A percentile compares a stretch with the other conserved stretches of the same genome.
These are phyloP conservation scores for Lepidocyrtinus sp. DNA, from an alignment of 2,888 invertebrate species.

Conservation along the genomic window DNA sequence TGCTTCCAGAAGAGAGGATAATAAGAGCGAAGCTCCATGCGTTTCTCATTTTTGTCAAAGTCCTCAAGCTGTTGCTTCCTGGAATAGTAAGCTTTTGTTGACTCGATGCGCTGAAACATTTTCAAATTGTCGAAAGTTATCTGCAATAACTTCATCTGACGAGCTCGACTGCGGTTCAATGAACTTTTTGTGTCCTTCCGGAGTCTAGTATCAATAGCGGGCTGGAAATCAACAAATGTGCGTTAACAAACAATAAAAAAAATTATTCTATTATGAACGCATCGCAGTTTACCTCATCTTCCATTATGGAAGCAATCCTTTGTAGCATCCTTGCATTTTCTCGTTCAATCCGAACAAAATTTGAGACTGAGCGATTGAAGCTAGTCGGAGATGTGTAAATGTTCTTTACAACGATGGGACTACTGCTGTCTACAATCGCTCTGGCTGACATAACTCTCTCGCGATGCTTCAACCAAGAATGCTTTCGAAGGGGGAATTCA, in stretches of 20 bases:
- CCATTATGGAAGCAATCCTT: conserved; percentile 65
- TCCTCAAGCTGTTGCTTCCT: conserved; percentile 60
- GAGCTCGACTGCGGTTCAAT: conserved; percentile 46
- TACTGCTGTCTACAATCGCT: conserved; percentile 60
- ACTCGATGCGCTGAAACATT: conserved; percentile 65
- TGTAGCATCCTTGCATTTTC: conserved; percentile 66
- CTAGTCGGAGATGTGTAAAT: conserved; percentile 51
- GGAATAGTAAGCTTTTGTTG: conserved; percentile 58
- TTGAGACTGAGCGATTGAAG: conserved; percentile 62
- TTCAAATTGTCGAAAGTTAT: conserved; percentile 68
- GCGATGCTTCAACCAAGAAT: conserved; percentile 54
- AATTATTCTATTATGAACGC: neutral
- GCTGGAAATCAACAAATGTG: conserved; percentile 32
- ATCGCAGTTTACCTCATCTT: conserved; percentile 54
- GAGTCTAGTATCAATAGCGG: conserved; percentile 55
- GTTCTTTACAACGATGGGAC: conserved; percentile 54
- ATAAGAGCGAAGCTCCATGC: conserved; percentile 57
- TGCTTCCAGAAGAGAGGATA: conserved; percentile 66
- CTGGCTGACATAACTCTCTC: conserved; percentile 52
- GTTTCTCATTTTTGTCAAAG: conserved; percentile 56
- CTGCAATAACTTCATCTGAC: conserved; percentile 61
- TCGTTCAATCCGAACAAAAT: conserved; percentile 65
- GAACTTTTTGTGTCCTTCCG: neutral
- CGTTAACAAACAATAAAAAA: neutral
- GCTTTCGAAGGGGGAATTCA: conserved; percentile 42